Percentiles rank a stretch among this genome's conserved stretches.
Evolutionary conservation across 2,113 vertebrate species (phyloP).

Genomic region (Chionis minor): DNA sequence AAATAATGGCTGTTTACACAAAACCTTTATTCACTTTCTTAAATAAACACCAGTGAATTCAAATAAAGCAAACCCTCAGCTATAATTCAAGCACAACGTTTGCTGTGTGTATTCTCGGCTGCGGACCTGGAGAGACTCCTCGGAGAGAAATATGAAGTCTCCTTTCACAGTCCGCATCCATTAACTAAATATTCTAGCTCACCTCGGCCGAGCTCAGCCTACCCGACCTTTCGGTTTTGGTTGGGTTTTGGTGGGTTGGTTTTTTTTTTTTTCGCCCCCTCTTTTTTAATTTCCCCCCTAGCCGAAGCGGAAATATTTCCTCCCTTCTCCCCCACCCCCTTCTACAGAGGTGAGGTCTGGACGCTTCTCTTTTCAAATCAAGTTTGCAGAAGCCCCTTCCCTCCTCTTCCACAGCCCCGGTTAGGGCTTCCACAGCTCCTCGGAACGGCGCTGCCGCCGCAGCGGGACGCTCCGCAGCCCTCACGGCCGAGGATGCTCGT

Average conservation of each 20-base stretch:
- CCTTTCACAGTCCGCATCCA: slow-evolving; percentile 41
- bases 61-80: slow-evolving; percentile 19
- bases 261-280: neutral
- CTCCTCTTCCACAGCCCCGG: neutral
- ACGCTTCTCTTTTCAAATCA: neutral
- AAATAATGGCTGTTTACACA: slow-evolving; percentile 48
- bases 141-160: slow-evolving; percentile 57
- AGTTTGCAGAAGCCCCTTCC: neutral
- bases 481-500: neutral
- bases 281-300: neutral
- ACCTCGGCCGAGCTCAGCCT: neutral
- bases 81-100: slow-evolving; percentile 33
- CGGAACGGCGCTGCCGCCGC: neutral
- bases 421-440: neutral
- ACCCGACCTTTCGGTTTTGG: neutral
- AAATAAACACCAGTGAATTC: slow-evolving; percentile 35
- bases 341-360: neutral
- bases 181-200: slow-evolving; percentile 12
- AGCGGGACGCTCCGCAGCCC: neutral
- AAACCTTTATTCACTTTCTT: slow-evolving; percentile 62
- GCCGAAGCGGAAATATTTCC: neutral
- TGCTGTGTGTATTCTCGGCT: slow-evolving; percentile 15
- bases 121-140: slow-evolving; percentile 53
- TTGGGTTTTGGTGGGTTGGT: no score
- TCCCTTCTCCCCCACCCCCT: neutral